Conservation (phyloP, 2,113 vertebrate genomes). For the Tor tambroides region DNA sequence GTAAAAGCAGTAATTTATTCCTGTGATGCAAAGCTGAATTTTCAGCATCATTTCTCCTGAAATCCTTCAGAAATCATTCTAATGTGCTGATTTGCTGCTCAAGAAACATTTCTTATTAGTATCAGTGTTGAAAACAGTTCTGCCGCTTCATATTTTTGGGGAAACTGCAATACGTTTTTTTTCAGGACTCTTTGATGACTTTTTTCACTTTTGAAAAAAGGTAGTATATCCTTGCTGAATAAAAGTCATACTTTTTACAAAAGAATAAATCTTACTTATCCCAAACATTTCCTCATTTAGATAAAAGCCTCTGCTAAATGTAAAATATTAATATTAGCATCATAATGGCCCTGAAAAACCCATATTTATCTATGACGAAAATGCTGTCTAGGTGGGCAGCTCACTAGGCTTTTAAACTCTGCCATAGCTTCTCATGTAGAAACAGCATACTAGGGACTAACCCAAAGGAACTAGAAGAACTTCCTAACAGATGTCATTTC, state of each 20-base stretch:
- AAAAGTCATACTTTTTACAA: too few relatives aligned
- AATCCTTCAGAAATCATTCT: background rate
- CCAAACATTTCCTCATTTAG: background rate
- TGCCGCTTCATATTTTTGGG: too few relatives aligned
- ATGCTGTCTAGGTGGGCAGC: background rate
- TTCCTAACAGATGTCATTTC: slow-evolving; percentile 2
- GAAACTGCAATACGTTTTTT: too few relatives aligned
- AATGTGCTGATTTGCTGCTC: too few relatives aligned
- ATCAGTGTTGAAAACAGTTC: too few relatives aligned
- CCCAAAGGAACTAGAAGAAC: background rate
- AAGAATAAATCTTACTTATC: background rate
- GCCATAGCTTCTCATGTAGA: background rate
- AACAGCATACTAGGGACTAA: slow-evolving; percentile 4
- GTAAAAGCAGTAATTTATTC: background rate
- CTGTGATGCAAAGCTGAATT: too few relatives aligned
- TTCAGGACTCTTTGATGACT: too few relatives aligned
- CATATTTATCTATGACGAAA: background rate
- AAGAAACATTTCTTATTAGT: too few relatives aligned
- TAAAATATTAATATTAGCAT: background rate
- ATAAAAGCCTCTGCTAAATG: background rate
- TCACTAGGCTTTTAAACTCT: background rate
- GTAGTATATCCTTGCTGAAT: too few relatives aligned
- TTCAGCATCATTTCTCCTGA: background rate
- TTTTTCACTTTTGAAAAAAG: too few relatives aligned
- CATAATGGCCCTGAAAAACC: background rate